Base-by-base conservation (phyloP, 2,113 vertebrate species). In the Rhea pennata region DNA sequence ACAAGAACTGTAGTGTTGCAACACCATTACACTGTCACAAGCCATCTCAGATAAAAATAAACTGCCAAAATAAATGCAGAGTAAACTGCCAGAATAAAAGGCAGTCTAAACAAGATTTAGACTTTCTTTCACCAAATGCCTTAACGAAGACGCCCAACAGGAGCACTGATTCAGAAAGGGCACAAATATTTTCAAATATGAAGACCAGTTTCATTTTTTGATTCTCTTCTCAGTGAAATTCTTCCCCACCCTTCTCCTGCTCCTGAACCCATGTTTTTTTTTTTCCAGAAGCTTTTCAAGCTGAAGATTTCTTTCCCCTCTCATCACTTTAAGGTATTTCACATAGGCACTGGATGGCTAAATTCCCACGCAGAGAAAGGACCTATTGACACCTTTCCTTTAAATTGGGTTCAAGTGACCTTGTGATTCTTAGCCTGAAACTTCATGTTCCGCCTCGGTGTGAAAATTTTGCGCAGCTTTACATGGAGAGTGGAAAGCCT, bases 11-110 rank as follows among this genome's bases (percentile, higher is more conserved):
- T 23, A 70, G 53, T 89, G 58, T 96, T 96, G 84, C 84, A 76
- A 95, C 53, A 93, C 40, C 44, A 44, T 33, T 85, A 84, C 9
- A 16, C 89, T 91, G 78, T 85, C 89, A 84, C 87, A 76, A 95
- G 71, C 62, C 81, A 58, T 24, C 78, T 66, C 23, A 2, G 87
- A 73, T 93, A 88, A 97, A 96, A 97, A 93, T 94, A 95, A 91
- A 82, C 84, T 76, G 39, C 77, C 0, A 1, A 64, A 21, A n/a
- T 40, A 71, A 33, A 62, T 64, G 29, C 29, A 58, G 29, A 97
- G 90, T 92, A 96, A 91, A 76, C 87, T 80, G 44, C 74, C 0
- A 1, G 74, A 21, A 40, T 36, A 67, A 33, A 62, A 40, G 36
- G 82, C 44, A 84, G 72, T 69, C 74, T 51, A 54, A 88, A 88